Evolutionary conservation across 2,888 invertebrate species (phyloP), one percentile per base, ranked within the genome.

Genomic region (Agapostemon virescens): DNA sequence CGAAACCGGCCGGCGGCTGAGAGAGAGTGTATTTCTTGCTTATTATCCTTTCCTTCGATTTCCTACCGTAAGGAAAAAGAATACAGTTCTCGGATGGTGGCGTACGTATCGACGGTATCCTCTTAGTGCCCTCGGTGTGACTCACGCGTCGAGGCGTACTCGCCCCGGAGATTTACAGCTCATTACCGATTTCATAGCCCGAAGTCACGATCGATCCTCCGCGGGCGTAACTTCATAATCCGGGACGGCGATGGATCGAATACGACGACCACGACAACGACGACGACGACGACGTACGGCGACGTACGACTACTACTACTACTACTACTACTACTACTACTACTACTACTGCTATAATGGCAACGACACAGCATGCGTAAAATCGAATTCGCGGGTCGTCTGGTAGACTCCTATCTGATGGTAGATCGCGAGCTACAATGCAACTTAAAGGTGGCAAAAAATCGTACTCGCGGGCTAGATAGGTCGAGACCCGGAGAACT

Each of bases 21-120:
- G 87, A 83, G 86, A 88, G 88, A 90, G 89, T 88, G 89, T 90
- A 90, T 90, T 91, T 91, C 91, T 91, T 89, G 91, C 91, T 92
- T 91, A 92, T 92, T 92, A 92, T 91, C 91, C 91, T 90, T 91
- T 89, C 90, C 90, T 90, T 89, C 89, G 90, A 90, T 90, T 90
- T 90, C 87, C 89, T 86, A 86, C 84, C 83, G 84, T 83, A 87
- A 77, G 86, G 86, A 85, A 83, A 88, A 86, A 84, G 80, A 85
- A 80, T 79, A 81, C 77, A 76, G 42, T 63, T 63, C 81, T 79
- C 69, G 80, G 81, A 82, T 82, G 81, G 77, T 86, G 74, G 74
- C 72, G 66, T 70, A 49, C 20, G 71, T 83, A 83, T 83, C 74
- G 74, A 77, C 75, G 58, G 69, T 75, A 83, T 80, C 85, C 80